A percentile compares a stretch with the other conserved stretches of the same genome.
phyloP scores from a whole-genome alignment of 1,140 invertebrate species.

The Drosophila lacertosa region DNA sequence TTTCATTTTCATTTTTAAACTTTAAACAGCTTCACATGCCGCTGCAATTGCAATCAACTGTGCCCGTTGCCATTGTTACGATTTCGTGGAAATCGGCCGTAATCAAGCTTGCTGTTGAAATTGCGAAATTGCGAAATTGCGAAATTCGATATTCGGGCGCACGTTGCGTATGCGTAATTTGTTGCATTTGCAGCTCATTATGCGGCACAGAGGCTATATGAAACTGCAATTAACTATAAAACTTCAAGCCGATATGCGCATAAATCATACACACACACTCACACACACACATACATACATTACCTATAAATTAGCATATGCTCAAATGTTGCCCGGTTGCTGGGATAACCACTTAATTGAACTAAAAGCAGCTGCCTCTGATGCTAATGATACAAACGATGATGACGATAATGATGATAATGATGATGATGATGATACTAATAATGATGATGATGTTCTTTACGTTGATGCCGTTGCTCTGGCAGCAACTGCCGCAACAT shows the following conservation, averaged over 20 bases:
- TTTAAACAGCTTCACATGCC: not conserved
- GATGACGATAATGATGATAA: constrained; percentile 24
- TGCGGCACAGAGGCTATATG: constrained; percentile 19
- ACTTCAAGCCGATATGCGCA: constrained; percentile 27
- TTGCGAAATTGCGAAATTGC: too few relatives aligned
- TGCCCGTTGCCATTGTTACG: not conserved
- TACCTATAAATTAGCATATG: constrained; percentile 55
- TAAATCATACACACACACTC: constrained; percentile 34
- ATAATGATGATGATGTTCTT: constrained; percentile 26
- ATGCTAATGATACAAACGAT: constrained; percentile 13
- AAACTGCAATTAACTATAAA: constrained; percentile 41
- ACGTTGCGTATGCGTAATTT: constrained; percentile 41
- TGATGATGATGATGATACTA: constrained; percentile 13
- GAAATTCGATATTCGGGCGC: constrained; percentile 1
- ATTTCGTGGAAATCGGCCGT: not conserved
- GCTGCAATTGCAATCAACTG: constrained; percentile 8
- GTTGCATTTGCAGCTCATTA: constrained; percentile 34
- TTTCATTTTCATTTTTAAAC: constrained; percentile 20
- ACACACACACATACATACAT: not conserved
- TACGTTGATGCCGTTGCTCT: constrained; percentile 14
- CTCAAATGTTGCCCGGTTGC: constrained; percentile 3
- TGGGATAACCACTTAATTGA: constrained; percentile 60
- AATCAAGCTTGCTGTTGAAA: constrained; percentile 10
- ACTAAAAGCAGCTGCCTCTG: constrained; percentile 47
- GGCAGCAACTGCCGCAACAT: constrained; percentile 47